phyloP scores from a whole-genome alignment of 2,797 vertebrate species.

The Sibirionetta formosa region DNA sequence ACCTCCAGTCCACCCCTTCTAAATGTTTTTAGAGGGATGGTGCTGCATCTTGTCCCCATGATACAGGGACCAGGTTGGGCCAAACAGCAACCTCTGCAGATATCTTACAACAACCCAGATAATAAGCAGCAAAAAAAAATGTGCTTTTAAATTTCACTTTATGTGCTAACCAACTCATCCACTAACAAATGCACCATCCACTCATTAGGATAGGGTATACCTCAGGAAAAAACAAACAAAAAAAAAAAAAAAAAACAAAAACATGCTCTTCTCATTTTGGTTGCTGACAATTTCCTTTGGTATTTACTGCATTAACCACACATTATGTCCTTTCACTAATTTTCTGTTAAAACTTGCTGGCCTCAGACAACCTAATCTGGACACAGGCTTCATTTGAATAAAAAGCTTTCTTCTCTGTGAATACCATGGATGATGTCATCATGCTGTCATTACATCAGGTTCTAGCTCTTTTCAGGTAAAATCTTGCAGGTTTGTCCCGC shows the following conservation, averaged over 20 bases:
- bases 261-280: background rate
- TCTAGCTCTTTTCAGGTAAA: background rate
- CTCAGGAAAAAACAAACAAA: background rate
- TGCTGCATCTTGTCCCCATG: background rate
- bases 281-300: background rate
- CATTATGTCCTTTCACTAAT: background rate
- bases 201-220: background rate
- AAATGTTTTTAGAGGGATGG: background rate
- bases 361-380: background rate
- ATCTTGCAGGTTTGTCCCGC: background rate
- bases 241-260: background rate
- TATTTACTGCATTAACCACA: background rate
- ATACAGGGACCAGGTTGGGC: background rate
- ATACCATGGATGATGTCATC: background rate
- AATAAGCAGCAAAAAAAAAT: background rate
- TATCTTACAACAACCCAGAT: background rate
- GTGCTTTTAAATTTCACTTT: background rate
- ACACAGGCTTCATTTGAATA: background rate
- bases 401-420: background rate
- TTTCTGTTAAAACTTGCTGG: background rate
- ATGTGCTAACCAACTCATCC: background rate
- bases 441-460: background rate
- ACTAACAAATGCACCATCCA: background rate
- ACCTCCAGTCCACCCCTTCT: background rate
- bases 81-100: background rate